Conservation (phyloP, 2,888 invertebrate species). For the Cosmorhoe ocellata region DNA sequence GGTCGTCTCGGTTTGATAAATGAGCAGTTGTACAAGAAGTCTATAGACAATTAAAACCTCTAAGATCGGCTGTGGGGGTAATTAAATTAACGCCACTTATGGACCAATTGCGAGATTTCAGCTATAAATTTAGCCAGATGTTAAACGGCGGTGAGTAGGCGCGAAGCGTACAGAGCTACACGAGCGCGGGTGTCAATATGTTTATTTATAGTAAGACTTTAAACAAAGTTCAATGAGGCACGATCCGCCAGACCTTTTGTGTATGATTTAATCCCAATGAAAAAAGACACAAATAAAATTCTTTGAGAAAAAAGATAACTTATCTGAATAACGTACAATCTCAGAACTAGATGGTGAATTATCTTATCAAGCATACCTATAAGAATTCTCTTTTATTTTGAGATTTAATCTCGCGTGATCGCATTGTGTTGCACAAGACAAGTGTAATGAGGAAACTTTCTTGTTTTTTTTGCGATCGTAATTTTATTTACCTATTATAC, state of each 20-base stretch:
- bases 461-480: neutral
- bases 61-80: conserved; percentile 48
- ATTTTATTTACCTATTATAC: no score
- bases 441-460: neutral
- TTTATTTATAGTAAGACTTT: conserved; percentile 37
- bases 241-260: neutral
- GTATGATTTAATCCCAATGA: neutral
- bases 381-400: neutral
- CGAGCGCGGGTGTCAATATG: conserved; percentile 42
- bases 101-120: conserved; percentile 73
- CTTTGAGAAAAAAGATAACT: neutral
- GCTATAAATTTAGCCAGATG: conserved; percentile 64
- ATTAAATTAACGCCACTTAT: conserved; percentile 75
- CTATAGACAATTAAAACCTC: conserved; percentile 36
- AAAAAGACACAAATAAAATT: neutral
- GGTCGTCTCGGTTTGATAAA: no score
- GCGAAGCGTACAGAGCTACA: conserved; percentile 10
- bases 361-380: conserved; percentile 1
- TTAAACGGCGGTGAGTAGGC: conserved; percentile 33
- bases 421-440: neutral
- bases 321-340: neutral
- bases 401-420: conserved; percentile 3
- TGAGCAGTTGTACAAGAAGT: neutral
- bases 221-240: conserved; percentile 12
- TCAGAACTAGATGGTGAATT: neutral